These are phyloP conservation scores for Gorsachius goisagi DNA, from an alignment of 2,113 vertebrate genomes.

Conservation along the genomic window DNA sequence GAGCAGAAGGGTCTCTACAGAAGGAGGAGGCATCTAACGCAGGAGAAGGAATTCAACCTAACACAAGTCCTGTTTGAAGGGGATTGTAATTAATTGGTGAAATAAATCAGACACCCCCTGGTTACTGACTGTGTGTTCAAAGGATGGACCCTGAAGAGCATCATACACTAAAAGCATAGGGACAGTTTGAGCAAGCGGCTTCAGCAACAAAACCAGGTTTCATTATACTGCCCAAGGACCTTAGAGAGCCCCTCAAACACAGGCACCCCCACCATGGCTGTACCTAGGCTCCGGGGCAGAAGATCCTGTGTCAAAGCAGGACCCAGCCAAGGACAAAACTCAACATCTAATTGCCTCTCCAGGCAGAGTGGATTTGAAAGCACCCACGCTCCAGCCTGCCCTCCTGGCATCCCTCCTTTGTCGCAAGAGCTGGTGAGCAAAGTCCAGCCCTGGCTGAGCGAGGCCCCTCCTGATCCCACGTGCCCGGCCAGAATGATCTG, in stretches of 20 bases:
- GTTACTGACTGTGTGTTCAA: neutral
- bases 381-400: neutral
- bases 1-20: neutral
- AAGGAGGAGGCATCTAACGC: rapidly evolving
- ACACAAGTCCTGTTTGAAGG: rapidly evolving
- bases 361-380: neutral
- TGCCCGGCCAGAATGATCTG: neutral
- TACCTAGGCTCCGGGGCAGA: neutral
- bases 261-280: neutral
- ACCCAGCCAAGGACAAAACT: neutral
- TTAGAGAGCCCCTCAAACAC: neutral
- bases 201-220: neutral
- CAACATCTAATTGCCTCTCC: neutral
- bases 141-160: neutral
- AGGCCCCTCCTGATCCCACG: neutral
- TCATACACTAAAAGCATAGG: neutral
- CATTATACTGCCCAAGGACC: neutral
- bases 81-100: neutral
- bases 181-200: neutral
- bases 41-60: neutral
- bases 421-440: neutral
- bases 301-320: neutral
- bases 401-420: neutral
- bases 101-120: neutral
- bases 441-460: rapidly evolving